phyloP scores from a whole-genome alignment of 2,797 vertebrate species.

The Acipenser oxyrinchus region DNA sequence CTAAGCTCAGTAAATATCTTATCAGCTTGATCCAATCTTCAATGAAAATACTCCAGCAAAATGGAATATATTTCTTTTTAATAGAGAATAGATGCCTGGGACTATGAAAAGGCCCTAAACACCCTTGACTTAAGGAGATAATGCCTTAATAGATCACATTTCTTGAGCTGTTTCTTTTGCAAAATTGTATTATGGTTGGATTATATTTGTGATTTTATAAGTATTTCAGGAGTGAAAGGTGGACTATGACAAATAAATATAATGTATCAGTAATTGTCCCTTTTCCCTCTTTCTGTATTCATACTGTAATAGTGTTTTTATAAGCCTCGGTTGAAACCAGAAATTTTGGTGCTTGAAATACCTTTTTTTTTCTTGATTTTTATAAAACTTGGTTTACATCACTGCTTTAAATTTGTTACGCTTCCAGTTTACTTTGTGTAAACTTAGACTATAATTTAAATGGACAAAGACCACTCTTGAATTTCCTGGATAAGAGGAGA shows the following conservation, averaged over 20 bases:
- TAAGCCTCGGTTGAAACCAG: too few relatives aligned
- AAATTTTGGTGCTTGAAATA: too few relatives aligned
- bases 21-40: slow-evolving; percentile 14
- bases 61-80: slow-evolving; percentile 5
- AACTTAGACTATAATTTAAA: too few relatives aligned
- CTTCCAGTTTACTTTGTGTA: too few relatives aligned
- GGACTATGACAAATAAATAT: background rate
- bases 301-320: too few relatives aligned
- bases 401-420: too few relatives aligned
- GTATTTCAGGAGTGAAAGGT: background rate
- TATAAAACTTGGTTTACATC: too few relatives aligned
- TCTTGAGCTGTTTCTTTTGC: background rate
- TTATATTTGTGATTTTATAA: background rate
- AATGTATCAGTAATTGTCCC: too few relatives aligned
- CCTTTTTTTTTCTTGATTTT: too few relatives aligned
- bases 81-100: slow-evolving; percentile 1
- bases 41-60: slow-evolving; percentile 6
- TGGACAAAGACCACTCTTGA: too few relatives aligned
- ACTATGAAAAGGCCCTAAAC: slow-evolving; percentile 9
- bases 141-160: slow-evolving; percentile 1
- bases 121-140: background rate
- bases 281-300: too few relatives aligned
- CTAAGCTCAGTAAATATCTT: slow-evolving; percentile 19
- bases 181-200: background rate
- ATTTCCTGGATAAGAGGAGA: background rate